Base-by-base conservation (phyloP, 1,140 invertebrate species). In the Scaptomyza hsui region DNA sequence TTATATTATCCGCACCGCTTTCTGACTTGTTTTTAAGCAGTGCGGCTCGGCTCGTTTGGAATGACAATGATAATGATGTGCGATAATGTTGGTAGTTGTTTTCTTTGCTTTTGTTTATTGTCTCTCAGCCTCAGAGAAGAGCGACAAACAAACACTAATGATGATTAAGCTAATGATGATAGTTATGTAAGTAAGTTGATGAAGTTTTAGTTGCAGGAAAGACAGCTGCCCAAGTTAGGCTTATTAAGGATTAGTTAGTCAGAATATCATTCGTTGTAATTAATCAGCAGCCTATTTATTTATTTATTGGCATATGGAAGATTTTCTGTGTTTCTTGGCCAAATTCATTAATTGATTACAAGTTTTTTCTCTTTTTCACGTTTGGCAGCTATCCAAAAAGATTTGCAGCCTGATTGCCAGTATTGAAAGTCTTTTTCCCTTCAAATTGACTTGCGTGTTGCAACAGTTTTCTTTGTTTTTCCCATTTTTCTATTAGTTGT, bases 21-120 rank as follows among this genome's bases (percentile, higher is more conserved):
- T n/a, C 47, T 35, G 32, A 15, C 35, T 57, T 42, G 59, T 59
- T 81, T 77, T 77, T 73, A 78, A 81, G 78, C 78, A 73, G 64
- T 61, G 77, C 74, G 26, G 6, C n/a, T n/a, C n/a, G n/a, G 26
- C 26, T 60, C 77, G 68, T 49, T 39, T 63, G 71, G 78, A 88
- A 86, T 88, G 82, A 88, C 83, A 86, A 86, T 80, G 82, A 86
- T 88, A 86, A 86, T 86, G 82, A 86, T 88, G 82, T 88, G 82
- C 82, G 82, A 86, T 88, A 88, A 86, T 86, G 82, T 88, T 56
- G 60, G 44, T 74, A 44, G 74, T 80, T 80, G 60, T 72, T 67
- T 51, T 42, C 61, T 77, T 85, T 85, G 72, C 81, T 79, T 29
- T 81, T 88, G 82, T 81, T 86, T 80, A 81, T 75, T 80, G 82